These are phyloP conservation scores for Epinotia nisella DNA, from an alignment of 2,888 invertebrate genomes.

Conservation along the genomic window DNA sequence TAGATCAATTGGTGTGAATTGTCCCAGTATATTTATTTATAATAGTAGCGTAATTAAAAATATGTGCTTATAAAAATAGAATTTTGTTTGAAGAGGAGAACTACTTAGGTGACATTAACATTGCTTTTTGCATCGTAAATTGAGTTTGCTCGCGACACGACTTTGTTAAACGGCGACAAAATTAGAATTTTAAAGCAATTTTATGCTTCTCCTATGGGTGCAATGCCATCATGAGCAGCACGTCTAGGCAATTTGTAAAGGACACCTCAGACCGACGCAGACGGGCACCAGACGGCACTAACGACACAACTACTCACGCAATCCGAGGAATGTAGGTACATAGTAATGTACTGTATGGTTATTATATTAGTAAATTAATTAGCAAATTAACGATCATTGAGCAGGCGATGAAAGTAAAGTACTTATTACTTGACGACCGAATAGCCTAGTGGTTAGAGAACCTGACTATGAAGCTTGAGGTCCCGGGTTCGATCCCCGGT, in stretches of 20 bases:
- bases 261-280: slow-evolving; percentile 45
- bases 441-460: too few species aligned
- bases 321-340: slow-evolving; percentile 1
- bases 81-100: neutral
- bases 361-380: slow-evolving; percentile 18
- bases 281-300: slow-evolving; percentile 51
- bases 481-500: too few species aligned
- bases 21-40: too few species aligned
- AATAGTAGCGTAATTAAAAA: neutral
- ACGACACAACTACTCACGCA: slow-evolving; percentile 52
- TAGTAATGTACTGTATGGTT: neutral
- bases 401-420: neutral
- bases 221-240: slow-evolving; percentile 40
- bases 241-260: slow-evolving; percentile 51
- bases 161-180: neutral
- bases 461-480: too few species aligned
- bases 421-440: too few species aligned
- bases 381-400: slow-evolving; percentile 7
- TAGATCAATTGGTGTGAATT: too few species aligned
- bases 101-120: neutral
- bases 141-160: neutral
- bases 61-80: neutral
- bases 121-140: neutral
- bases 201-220: slow-evolving; percentile 1
- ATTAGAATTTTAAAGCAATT: slow-evolving; percentile 30